phyloP scores from a whole-genome alignment of 2,113 vertebrate genomes.

The Tupaia chinensis region DNA sequence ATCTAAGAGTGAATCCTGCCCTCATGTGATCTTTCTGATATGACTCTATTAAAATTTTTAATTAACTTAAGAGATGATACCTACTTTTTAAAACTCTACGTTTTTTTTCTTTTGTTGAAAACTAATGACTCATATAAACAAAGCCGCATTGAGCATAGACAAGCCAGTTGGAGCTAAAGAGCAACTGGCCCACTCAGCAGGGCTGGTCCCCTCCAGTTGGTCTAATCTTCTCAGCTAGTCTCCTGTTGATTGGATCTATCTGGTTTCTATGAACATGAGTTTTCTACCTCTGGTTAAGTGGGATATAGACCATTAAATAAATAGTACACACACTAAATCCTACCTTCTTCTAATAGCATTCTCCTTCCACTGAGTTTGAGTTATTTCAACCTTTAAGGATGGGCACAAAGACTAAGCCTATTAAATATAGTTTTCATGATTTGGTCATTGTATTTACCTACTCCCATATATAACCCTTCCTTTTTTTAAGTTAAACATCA shows the following conservation, averaged over 20 bases:
- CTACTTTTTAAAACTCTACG: not conserved
- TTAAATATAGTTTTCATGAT: not conserved
- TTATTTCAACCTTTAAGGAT: not conserved
- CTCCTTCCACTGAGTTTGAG: slow-evolving; percentile 30
- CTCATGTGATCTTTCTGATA: not conserved
- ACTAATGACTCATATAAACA: not conserved
- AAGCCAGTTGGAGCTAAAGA: not conserved
- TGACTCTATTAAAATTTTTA: not conserved
- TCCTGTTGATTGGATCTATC: not conserved
- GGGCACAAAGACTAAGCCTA: not conserved
- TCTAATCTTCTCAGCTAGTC: not conserved
- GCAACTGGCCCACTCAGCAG: not conserved
- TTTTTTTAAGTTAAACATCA: not conserved
- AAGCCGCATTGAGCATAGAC: not conserved
- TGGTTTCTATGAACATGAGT: not conserved
- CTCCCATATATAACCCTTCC: not conserved
- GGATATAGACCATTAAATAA: not conserved
- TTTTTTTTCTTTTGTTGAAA: not conserved
- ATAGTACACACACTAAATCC: not conserved
- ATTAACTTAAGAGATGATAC: not conserved
- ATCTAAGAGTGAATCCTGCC: not conserved
- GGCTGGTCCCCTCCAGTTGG: no score
- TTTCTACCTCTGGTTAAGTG: not conserved
- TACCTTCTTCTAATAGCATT: not conserved
- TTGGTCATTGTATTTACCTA: not conserved